Evolutionary conservation across 2,113 vertebrate species (phyloP), one percentile per base, ranked within the genome.

Genomic region (Ramphastos sulfuratus): DNA sequence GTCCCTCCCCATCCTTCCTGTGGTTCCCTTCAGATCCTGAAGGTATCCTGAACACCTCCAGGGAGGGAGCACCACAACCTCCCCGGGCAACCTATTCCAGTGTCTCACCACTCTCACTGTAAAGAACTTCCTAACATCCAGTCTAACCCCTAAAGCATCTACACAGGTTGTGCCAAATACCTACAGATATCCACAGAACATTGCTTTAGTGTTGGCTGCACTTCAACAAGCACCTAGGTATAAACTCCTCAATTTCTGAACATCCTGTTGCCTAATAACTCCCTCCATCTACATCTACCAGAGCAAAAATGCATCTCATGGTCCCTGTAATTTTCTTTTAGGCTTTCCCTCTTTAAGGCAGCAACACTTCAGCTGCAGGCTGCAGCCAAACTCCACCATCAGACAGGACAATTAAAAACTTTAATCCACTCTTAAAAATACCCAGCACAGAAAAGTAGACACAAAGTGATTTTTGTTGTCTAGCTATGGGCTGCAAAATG

Each of bases 351-450:
- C 82, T 92, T 39, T 97, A 96, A 97, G 95, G 95, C 89, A 89
- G 94, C 1, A 92, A 74, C 24, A 78, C 93, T 95, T 91, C 66
- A 97, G 89, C 79, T 94, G 87, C 9, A 25, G 69, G n/a, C 28
- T 67, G 75, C 67, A 39, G 15, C 3, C 8, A 96, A 95, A 85
- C 25, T 59, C 82, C 90, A 73, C 27, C 63, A 61, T 70, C 95
- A 87, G 88, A 76, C 78, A 46, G 3, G 16, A 46, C 13, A 56
- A 92, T 39, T 39, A 94, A 95, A 94, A 94, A 95, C 94, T 52
- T 72, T 59, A 92, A 61, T 55, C 82, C 90, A 96, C 95, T 95
- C 95, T 97, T 89, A 97, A 93, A 96, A 97, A 96, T 9, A 95
- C 78, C 95, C 85, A 93, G 82, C 50, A 42, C 84, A 64, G 79